Evolutionary conservation across 2,113 vertebrate species (phyloP).

Genomic region (Nothocercus nigrocapillus): DNA sequence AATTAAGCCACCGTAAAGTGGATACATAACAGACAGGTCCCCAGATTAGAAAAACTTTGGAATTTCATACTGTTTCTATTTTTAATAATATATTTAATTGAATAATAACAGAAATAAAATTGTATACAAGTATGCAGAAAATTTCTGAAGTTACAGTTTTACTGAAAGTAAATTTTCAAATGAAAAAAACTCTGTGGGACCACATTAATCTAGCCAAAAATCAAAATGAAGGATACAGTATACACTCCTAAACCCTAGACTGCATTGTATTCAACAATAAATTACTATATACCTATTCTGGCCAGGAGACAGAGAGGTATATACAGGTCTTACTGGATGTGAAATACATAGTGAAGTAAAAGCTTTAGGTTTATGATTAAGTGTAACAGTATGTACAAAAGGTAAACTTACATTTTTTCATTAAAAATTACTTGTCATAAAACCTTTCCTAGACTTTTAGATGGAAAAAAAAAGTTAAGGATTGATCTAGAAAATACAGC

Average conservation of each 20-base stretch:
- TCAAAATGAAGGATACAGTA: background rate
- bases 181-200: background rate
- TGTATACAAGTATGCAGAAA: background rate
- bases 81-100: background rate
- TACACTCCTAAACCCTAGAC: background rate
- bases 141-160: background rate
- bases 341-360: background rate
- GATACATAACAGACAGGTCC: background rate
- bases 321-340: background rate
- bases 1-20: background rate
- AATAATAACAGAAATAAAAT: background rate
- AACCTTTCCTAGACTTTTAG: background rate
- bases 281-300: background rate
- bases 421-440: background rate
- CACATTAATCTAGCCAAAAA: background rate
- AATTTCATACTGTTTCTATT: background rate
- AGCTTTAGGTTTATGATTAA: background rate
- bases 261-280: background rate
- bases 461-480: background rate
- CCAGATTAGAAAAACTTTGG: fast-evolving
- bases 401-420: background rate
- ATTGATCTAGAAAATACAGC: background rate
- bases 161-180: background rate
- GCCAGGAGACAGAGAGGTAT: fast-evolving
- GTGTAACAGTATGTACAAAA: background rate